Base-by-base conservation (phyloP, 2,113 vertebrate species). In the Sterna hirundo region DNA sequence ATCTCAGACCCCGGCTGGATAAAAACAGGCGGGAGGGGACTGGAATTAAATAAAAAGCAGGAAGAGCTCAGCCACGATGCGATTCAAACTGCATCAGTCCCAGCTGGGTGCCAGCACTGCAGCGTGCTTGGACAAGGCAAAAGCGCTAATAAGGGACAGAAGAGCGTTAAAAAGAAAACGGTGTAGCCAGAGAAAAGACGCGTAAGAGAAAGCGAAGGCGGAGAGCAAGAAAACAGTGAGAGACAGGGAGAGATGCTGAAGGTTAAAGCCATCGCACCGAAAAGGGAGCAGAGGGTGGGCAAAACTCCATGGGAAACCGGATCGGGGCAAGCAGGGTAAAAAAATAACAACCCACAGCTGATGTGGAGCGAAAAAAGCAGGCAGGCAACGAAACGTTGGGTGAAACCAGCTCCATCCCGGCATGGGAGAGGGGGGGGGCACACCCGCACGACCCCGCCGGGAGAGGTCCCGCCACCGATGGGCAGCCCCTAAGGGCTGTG, bases 361-460 rank as follows among this genome's bases (percentile, higher is more conserved):
- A 32, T 11, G 7, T 5, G 4, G 22, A 57, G 38, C 6, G 5
- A n/a, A 32, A 36, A 4, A 60, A n/a, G 9, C 14, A 21, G 7
- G 30, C 38, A 42, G 40, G 20, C 13, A 52, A 18, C 0, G 4
- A 87, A 68, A 42, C 4, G 23, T 1, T 30, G 7, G 6, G 6
- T 6, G n/a, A 68, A 72, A 27, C 14, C 80, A 23, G 22, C 51
- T 44, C 71, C 57, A 11, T 30, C 49, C 58, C 34, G 0, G 6
- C 32, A 8, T 5, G 5, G 2, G 27, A 20, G n/a, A 32, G 15
- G 42, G 44, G 42, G 44, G 74, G 6, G 22, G 51, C 38, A 36
- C 9, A 32, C 11, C 12, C 0, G 1, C 46, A 4, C 1, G 2
- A 27, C 3, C 13, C 13, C 7, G 13, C 7, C 4, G 1, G 52